Evolutionary conservation across 2,113 vertebrate species (phyloP).

Genomic region (Penelope pileata): DNA sequence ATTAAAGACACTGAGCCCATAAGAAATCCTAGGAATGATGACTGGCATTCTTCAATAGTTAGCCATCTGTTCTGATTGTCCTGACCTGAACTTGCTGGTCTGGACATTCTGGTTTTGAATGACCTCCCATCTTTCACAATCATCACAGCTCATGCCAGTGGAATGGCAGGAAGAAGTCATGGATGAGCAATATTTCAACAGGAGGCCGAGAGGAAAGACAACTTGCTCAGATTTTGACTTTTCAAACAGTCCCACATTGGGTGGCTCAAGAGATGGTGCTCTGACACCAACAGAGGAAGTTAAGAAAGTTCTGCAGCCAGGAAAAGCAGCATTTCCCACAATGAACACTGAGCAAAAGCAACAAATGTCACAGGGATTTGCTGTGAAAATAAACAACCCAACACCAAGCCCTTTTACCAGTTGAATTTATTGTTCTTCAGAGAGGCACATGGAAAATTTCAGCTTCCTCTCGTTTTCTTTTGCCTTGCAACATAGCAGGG

Average conservation of each 20-base stretch:
- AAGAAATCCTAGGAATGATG: background rate
- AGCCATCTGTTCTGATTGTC: background rate
- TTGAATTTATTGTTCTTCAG: conserved; percentile 43
- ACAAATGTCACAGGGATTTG: background rate
- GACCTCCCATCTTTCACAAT: background rate
- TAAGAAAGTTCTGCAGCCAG: background rate
- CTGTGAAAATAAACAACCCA: background rate
- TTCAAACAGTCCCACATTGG: background rate
- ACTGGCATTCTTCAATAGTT: background rate
- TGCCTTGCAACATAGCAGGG: background rate
- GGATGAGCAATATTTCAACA: background rate
- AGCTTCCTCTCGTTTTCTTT: background rate
- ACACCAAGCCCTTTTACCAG: background rate
- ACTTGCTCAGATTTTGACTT: background rate
- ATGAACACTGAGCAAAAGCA: background rate
- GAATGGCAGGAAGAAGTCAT: background rate
- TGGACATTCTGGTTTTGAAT: background rate
- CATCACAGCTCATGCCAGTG: background rate
- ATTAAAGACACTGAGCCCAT: background rate
- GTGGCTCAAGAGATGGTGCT: background rate
- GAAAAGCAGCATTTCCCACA: background rate
- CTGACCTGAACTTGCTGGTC: background rate
- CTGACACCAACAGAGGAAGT: rapidly evolving
- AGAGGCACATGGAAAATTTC: conserved; percentile 13
- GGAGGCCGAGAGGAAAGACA: background rate